These are phyloP conservation scores for Lamprologus lemairii DNA, from an alignment of 2,113 vertebrate species.

Conservation along the genomic window DNA sequence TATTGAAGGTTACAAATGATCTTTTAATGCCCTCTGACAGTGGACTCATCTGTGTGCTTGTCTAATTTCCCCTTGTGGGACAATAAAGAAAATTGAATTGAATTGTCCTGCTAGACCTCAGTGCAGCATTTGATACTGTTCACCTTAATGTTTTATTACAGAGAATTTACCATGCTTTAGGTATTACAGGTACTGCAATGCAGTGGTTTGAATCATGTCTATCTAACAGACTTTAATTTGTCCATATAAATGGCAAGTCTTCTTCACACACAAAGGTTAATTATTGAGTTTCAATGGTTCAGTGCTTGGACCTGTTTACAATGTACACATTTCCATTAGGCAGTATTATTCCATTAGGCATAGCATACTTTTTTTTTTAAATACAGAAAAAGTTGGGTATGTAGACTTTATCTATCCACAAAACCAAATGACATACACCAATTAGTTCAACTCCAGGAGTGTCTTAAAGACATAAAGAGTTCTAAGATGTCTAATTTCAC, in stretches of 20 bases:
- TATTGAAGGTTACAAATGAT: not conserved
- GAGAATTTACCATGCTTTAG: not conserved
- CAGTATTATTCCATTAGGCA: not conserved
- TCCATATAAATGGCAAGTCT: not conserved
- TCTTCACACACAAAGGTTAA: not conserved
- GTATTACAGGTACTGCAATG: not conserved
- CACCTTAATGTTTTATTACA: not conserved
- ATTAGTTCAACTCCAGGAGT: not conserved
- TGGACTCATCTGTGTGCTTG: not conserved
- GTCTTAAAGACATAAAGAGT: not conserved
- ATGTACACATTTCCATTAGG: not conserved
- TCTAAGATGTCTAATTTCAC: not conserved
- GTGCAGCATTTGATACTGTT: not conserved
- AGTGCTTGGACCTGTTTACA: not conserved
- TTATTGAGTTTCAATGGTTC: not conserved
- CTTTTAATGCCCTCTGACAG: not conserved
- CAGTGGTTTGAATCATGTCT: not conserved
- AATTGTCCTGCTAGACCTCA: not conserved
- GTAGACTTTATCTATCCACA: not conserved
- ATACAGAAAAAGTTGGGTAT: not conserved
- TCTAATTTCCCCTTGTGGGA: not conserved
- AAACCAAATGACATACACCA: not conserved
- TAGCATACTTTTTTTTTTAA: not conserved
- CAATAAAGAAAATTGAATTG: not conserved
- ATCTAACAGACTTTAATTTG: not conserved